Evolutionary conservation across 2,113 vertebrate genomes (phyloP).

Genomic region (Dipodomys stephensi): DNA sequence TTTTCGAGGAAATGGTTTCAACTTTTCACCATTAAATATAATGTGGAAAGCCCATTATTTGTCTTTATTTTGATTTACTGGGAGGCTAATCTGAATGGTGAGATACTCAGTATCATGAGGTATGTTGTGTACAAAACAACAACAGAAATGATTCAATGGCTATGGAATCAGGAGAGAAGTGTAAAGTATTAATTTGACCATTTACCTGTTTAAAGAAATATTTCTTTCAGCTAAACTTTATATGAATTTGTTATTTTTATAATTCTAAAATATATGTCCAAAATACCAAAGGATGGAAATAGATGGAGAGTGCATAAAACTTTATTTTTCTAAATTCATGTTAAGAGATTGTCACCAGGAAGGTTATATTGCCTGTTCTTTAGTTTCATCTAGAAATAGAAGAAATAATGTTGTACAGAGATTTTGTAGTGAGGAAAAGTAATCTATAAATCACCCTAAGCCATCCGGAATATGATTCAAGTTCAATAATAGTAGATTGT

Average conservation of each 20-base stretch:
- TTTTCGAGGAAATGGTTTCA: too few relatives aligned
- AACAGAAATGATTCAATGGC: background rate
- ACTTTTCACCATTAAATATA: too few relatives aligned
- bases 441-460: background rate
- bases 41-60: background rate
- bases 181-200: background rate
- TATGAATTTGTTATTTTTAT: background rate
- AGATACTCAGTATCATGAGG: background rate
- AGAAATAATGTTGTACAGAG: background rate
- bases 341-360: background rate
- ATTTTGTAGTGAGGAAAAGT: background rate
- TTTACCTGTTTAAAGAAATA: background rate
- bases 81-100: background rate
- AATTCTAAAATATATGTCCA: background rate
- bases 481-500: background rate
- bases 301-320: accelerated
- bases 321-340: background rate
- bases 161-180: background rate
- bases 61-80: background rate
- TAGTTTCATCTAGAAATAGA: background rate
- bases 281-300: background rate
- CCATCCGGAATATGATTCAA: background rate
- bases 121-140: background rate
- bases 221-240: background rate
- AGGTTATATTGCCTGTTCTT: background rate